A percentile compares a stretch with the other conserved stretches of the same genome.
Evolutionary conservation across 1,140 invertebrate species (phyloP).

Genomic region (Cataglyphis hispanica): DNA sequence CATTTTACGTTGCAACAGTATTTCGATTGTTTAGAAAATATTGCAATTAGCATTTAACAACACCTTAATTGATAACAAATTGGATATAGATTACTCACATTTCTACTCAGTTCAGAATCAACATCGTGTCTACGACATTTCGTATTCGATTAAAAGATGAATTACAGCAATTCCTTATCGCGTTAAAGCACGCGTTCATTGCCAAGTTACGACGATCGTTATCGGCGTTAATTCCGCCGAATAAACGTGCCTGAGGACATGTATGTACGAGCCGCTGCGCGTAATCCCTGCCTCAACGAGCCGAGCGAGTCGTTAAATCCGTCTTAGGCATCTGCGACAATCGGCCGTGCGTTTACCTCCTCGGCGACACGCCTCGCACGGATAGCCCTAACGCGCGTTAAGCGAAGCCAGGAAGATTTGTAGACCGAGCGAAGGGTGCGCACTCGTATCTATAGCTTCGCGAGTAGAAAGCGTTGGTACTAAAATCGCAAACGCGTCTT

Average conservation of each 20-base stretch:
- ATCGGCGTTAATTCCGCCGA: constrained; percentile 41
- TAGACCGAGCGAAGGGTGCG: constrained; percentile 67
- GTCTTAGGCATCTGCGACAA: constrained; percentile 64
- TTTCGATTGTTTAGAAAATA: neutral
- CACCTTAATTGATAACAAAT: neutral
- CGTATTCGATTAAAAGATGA: neutral
- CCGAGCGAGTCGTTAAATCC: constrained; percentile 61
- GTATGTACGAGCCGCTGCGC: constrained; percentile 42
- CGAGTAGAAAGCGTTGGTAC: constrained; percentile 36
- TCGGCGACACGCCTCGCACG: constrained; percentile 44
- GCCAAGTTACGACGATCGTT: constrained; percentile 31
- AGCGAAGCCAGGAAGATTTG: constrained; percentile 77
- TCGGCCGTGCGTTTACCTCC: constrained; percentile 59
- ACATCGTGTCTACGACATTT: neutral
- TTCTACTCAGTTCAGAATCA: neutral
- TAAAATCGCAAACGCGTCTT: constrained; percentile 44
- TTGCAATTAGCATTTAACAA: neutral
- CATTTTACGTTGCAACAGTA: neutral
- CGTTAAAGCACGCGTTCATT: constrained; percentile 1
- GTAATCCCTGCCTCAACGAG: constrained; percentile 47
- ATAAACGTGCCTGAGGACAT: constrained; percentile 52
- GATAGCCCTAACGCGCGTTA: constrained; percentile 44
- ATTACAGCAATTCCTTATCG: constrained; percentile 24
- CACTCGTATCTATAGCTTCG: constrained; percentile 64
- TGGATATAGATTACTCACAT: neutral